A percentile compares a stretch with the other conserved stretches of the same genome.
Conservation (phyloP, 1,140 invertebrate species). For the Drosophila eugracilis region DNA sequence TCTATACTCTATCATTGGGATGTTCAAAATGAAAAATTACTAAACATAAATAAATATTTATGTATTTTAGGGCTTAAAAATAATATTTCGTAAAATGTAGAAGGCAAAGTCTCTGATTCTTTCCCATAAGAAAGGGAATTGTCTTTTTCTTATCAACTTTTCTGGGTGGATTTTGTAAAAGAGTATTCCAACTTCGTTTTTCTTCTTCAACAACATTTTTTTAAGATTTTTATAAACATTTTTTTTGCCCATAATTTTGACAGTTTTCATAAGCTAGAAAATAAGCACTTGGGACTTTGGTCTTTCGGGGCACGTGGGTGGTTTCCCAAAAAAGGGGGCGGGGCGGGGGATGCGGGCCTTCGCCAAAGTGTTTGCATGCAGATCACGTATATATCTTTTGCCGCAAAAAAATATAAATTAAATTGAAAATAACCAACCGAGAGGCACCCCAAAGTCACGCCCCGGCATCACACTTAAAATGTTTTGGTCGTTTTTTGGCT, state of each 20-base stretch:
- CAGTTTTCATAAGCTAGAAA: constrained; percentile 42
- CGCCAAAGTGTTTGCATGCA: constrained; percentile 59
- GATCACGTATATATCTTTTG: constrained; percentile 70
- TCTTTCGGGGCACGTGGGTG: constrained; percentile 32
- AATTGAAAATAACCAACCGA: constrained; percentile 52
- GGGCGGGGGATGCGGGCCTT: constrained; percentile 36
- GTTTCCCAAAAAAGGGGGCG: constrained; percentile 6
- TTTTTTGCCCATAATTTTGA: constrained; percentile 69
- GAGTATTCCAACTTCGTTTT: constrained; percentile 7
- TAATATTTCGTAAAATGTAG: too few species aligned
- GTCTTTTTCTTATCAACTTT: too few species aligned
- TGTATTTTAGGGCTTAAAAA: too few species aligned
- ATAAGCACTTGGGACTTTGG: constrained; percentile 39
- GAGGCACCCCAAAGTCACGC: constrained; percentile 77
- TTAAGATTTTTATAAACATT: constrained; percentile 30
- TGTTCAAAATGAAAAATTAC: not conserved
- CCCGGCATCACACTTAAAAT: constrained; percentile 60
- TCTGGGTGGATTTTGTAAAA: too few species aligned
- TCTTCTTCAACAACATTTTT: not conserved
- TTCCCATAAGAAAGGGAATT: too few species aligned
- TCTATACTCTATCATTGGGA: constrained; percentile 18
- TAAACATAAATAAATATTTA: not conserved
- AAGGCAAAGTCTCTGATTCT: too few species aligned
- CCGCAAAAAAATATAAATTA: constrained; percentile 59
- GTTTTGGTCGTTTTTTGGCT: constrained; percentile 57